Base-by-base conservation (phyloP, 2,888 invertebrate species). In the Bombylius discolor region DNA sequence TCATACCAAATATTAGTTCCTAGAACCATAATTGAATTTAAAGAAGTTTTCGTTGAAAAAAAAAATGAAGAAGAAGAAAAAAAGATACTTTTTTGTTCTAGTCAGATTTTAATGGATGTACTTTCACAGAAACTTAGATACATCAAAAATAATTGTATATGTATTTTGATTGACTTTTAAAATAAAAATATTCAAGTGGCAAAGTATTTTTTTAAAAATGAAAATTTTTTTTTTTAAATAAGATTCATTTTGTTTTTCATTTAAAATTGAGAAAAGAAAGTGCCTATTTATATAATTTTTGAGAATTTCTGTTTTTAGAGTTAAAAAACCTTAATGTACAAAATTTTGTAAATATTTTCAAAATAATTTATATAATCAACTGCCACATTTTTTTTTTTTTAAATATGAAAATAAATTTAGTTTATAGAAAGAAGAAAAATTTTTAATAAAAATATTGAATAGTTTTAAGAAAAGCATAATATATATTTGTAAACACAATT, bases 1-100 rank as follows among this genome's bases (percentile, higher is more conserved):
- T 49, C 49, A 66, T 67, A 70, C 72, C 72, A 72, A 72, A 72
- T 70, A 72, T 70, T 72, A 72, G 72, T 72, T 72, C 72, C 72
- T 72, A 72, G 68, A 66, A 64, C 63, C 58, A 62, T 64, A 62
- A 13, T 50, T 14, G 3, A 34, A 49, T 13, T 49, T 33, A 23
- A 34, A 13, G 5, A 23, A 32, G 44, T 45, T n/a, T 45, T 45
- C 12, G 11, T 45, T 14, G n/a, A 45, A 6, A 45, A 7, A 45
- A 14, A 45, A 7, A 14, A 11, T 11, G 11, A 11, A 11, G 7
- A 11, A 11, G 5, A 36, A 36, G 8, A 6, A 42, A 42, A 14
- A 45, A 14, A 7, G 5, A 14, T 14, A 14, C n/a, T 14, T 44
- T 14, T 4, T 14, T 14, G 5, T 45, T 45, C 45, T 45, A 45